phyloP scores from a whole-genome alignment of 2,888 invertebrate genomes.

The Sarcophaga subvicina region DNA sequence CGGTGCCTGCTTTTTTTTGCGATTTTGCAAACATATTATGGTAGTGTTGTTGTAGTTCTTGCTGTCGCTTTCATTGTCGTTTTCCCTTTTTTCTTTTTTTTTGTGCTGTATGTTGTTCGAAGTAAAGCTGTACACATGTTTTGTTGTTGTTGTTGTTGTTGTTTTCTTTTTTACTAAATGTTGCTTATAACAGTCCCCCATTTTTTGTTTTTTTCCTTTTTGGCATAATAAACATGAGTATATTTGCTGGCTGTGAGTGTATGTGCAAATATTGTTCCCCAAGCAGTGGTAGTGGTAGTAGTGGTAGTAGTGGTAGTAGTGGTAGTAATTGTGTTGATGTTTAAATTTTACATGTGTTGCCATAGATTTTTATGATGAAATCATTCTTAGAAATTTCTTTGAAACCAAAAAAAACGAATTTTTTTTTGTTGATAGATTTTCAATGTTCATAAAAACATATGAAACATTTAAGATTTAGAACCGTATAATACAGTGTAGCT shows the following conservation, averaged over 20 bases:
- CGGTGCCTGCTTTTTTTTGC: slow-evolving; percentile 12
- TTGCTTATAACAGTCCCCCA: not conserved
- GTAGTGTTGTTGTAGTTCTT: slow-evolving; percentile 9
- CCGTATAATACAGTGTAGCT: too few species aligned
- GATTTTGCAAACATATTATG: slow-evolving; percentile 48
- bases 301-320: not conserved
- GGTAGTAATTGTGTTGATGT: slow-evolving; percentile 3
- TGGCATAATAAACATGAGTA: not conserved
- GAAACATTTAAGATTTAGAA: too few species aligned
- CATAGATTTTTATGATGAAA: slow-evolving; percentile 48
- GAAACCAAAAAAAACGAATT: not conserved
- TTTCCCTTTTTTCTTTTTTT: slow-evolving; percentile 6
- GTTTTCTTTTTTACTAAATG: not conserved
- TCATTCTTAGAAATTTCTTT: slow-evolving; percentile 38
- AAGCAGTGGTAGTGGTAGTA: not conserved
- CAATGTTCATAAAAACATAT: too few species aligned
- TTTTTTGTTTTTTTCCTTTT: not conserved
- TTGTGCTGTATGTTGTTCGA: slow-evolving; percentile 13
- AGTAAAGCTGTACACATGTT: slow-evolving; percentile 33
- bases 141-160: not conserved
- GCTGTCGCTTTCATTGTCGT: slow-evolving; percentile 36
- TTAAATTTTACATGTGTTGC: slow-evolving; percentile 47
- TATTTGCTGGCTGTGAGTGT: not conserved
- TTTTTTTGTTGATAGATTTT: too few species aligned
- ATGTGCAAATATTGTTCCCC: not conserved